phyloP scores from a whole-genome alignment of 53 echinoderm and acorn worm genomes.

The Mesocentrotus franciscanus region DNA sequence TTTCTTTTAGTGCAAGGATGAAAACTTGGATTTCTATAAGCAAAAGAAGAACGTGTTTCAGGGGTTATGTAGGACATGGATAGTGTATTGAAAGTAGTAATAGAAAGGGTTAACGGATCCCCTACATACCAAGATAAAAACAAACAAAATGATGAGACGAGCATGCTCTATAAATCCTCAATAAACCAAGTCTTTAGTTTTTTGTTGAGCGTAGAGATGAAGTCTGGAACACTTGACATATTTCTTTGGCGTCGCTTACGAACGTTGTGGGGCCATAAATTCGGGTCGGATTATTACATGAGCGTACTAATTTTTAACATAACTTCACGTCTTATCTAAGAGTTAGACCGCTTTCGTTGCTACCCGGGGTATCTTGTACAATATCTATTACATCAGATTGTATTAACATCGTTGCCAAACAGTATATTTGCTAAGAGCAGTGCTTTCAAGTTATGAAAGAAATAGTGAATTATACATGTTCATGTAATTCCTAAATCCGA shows the following conservation, averaged over 20 bases:
- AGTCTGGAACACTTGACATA: conserved; percentile 28
- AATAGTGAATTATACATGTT: no score
- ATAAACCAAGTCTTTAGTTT: background rate
- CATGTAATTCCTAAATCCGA: no score
- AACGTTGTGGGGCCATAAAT: conserved; percentile 23
- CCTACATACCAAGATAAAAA: background rate
- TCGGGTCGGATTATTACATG: background rate
- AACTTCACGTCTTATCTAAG: background rate
- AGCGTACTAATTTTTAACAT: conserved; percentile 7
- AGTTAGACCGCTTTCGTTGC: background rate
- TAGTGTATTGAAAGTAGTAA: background rate
- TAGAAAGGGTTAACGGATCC: background rate
- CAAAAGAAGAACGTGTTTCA: background rate
- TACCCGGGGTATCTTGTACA: background rate
- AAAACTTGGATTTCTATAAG: background rate
- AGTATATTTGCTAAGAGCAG: background rate
- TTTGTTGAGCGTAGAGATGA: background rate
- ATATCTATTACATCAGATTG: background rate
- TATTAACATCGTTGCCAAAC: background rate
- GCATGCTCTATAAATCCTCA: background rate
- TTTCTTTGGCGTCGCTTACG: background rate
- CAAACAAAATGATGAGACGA: background rate
- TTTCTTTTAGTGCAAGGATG: no score
- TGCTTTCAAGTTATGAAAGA: no score
- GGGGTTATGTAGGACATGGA: background rate